These are phyloP conservation scores for Azorinus chamasolen DNA, from an alignment of 2,888 invertebrate species.

Conservation along the genomic window DNA sequence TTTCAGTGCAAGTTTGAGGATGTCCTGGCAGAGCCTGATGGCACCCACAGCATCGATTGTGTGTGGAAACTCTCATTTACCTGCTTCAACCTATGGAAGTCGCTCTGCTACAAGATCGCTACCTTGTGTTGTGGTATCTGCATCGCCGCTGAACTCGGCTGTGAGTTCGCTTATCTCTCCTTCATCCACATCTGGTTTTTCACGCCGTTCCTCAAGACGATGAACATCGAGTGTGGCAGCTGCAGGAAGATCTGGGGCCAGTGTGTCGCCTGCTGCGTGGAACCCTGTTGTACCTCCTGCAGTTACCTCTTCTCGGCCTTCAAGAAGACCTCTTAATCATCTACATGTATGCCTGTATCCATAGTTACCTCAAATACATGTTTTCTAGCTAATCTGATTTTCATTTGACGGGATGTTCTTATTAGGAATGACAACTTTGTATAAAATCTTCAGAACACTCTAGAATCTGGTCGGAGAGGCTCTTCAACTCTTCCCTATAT, in stretches of 20 bases:
- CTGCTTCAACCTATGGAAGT: slow-evolving; percentile 89
- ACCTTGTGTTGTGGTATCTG: slow-evolving; percentile 90
- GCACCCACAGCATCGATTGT: slow-evolving; percentile 88
- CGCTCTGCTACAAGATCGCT: slow-evolving; percentile 90
- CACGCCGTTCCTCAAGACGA: slow-evolving; percentile 89
- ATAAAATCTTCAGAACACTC: too few species aligned
- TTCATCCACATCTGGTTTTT: slow-evolving; percentile 91
- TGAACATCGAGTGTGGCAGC: slow-evolving; percentile 88
- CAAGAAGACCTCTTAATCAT: slow-evolving; percentile 36
- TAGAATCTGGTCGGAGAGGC: too few species aligned
- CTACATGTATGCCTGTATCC: too few species aligned
- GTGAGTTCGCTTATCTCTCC: slow-evolving; percentile 87
- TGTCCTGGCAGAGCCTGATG: slow-evolving; percentile 75
- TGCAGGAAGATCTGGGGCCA: slow-evolving; percentile 85
- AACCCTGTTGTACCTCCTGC: slow-evolving; percentile 72
- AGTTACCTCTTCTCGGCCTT: slow-evolving; percentile 71
- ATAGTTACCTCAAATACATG: too few species aligned
- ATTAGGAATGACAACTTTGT: too few species aligned
- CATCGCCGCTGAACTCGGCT: slow-evolving; percentile 89
- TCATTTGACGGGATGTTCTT: too few species aligned
- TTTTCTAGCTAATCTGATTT: too few species aligned
- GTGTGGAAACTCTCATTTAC: slow-evolving; percentile 90
- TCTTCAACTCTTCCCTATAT: too few species aligned
- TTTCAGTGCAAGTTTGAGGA: slow-evolving; percentile 77
- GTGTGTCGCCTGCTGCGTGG: slow-evolving; percentile 87